phyloP scores from a whole-genome alignment of 2,113 vertebrate genomes.

The Oryzias javanicus region DNA sequence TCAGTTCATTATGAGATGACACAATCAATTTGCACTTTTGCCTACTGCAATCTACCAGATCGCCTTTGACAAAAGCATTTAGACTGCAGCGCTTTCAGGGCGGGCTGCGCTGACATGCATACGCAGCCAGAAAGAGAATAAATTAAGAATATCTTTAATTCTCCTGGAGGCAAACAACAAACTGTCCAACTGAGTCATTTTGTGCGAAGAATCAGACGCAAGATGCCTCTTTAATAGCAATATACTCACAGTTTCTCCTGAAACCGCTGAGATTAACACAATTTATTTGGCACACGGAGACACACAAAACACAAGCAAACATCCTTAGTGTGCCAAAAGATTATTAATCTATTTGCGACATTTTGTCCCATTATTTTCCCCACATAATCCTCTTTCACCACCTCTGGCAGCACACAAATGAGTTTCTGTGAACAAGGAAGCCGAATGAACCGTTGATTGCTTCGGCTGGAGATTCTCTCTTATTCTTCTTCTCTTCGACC shows the following conservation, averaged over 20 bases:
- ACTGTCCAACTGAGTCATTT: slow-evolving; percentile 82
- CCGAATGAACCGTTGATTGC: slow-evolving; percentile 77
- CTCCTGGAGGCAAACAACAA: slow-evolving; percentile 81
- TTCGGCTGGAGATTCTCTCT: slow-evolving; percentile 75
- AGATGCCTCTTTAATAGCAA: slow-evolving; percentile 42
- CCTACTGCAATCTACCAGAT: slow-evolving; percentile 80
- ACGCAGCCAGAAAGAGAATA: slow-evolving; percentile 70
- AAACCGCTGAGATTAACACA: slow-evolving; percentile 21
- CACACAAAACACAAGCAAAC: slow-evolving; percentile 20
- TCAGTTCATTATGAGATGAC: slow-evolving; percentile 83
- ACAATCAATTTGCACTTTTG: slow-evolving; percentile 82
- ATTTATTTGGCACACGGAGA: slow-evolving; percentile 13
- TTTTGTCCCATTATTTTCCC: slow-evolving; percentile 84
- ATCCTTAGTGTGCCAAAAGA: slow-evolving; percentile 58
- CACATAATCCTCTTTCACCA: slow-evolving; percentile 85
- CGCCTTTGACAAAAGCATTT: slow-evolving; percentile 84
- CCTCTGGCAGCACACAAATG: slow-evolving; percentile 88
- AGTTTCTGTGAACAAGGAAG: slow-evolving; percentile 83
- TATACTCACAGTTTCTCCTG: slow-evolving; percentile 10
- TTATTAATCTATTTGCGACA: slow-evolving; percentile 79
- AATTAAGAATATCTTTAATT: slow-evolving; percentile 81
- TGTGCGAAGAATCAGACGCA: slow-evolving; percentile 68
- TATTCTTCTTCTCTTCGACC: slow-evolving; percentile 24
- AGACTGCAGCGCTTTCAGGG: slow-evolving; percentile 78
- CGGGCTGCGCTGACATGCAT: slow-evolving; percentile 70